These are phyloP conservation scores for Varecia variegata DNA, from an alignment of 2,797 vertebrate genomes.

Conservation along the genomic window DNA sequence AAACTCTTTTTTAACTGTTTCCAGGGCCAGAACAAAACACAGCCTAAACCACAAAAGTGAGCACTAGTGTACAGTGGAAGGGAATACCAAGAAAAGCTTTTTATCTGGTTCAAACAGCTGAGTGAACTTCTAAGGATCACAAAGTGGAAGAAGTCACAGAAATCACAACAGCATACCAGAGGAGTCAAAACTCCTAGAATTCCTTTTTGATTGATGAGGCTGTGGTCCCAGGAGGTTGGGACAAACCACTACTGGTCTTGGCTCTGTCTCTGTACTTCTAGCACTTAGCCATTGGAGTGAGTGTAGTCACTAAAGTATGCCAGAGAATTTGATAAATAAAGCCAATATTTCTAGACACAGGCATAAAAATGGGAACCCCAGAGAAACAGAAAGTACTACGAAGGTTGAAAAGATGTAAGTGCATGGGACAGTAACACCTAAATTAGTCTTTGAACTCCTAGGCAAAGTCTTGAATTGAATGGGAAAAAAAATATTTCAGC, in stretches of 20 bases:
- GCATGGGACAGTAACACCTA: neutral
- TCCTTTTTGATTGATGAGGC: neutral
- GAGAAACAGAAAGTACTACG: neutral
- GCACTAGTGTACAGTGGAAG: rapidly evolving
- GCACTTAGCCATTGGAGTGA: neutral
- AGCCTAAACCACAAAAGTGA: neutral
- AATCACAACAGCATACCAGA: too few relatives aligned
- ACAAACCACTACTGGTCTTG: neutral
- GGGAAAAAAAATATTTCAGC: neutral
- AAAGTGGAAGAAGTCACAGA: neutral
- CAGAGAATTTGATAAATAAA: neutral
- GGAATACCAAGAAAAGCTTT: neutral
- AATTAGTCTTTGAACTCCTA: neutral
- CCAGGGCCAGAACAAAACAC: neutral
- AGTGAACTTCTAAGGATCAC: neutral
- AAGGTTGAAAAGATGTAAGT: neutral
- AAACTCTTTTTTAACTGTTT: neutral
- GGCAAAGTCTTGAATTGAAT: neutral
- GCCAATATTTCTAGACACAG: neutral
- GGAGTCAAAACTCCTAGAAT: neutral
- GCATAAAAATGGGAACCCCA: neutral
- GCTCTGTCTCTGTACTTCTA: neutral
- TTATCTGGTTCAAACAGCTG: neutral
- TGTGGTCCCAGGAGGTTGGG: neutral
- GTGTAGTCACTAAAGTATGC: neutral